Base-by-base conservation (phyloP, 2,888 invertebrate species). In the Acheta domesticus region DNA sequence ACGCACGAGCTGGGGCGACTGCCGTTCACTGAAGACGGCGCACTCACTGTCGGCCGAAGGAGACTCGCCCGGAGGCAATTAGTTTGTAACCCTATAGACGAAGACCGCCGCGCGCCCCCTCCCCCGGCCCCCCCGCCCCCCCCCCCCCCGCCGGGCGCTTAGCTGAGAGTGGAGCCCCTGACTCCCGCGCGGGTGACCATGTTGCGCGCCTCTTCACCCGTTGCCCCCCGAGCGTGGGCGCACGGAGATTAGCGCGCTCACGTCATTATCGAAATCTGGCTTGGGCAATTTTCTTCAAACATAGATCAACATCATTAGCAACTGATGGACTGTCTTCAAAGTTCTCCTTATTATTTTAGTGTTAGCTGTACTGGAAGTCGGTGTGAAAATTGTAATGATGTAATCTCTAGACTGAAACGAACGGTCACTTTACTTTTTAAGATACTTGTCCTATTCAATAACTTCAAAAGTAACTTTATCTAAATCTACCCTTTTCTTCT, bases 131-230 rank as follows among this genome's bases (percentile, higher is more conserved):
- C 36, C 36, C 49, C 62, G 21, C 20, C 73, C 21, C 78, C 21
- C 73, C 1, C 36, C 21, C 50, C 36, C 77, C 76, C 76, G 77
- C 76, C 62, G 23, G 74, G 48, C 62, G 75, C 79, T 79, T 76
- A 21, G 74, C 74, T 75, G 75, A 48, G 74, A 73, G 75, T 62
- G 78, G 76, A 21, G 21, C 74, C 49, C 49, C n/a, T 20, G 75
- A 36, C 36, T 36, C 36, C 36, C 36, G 36, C 36, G 36, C 36
- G 36, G 36, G 36, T 36, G 36, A 36, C 36, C 36, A 36, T 36
- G 36, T 36, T 36, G 36, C 36, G 8, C 36, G 36, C 36, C 36
- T 36, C 36, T 36, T 36, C 36, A 8, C 36, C 36, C 36, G 23
- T 23, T 2, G 23, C 23, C 36, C 36, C 36, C 36, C 36, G 8